phyloP scores from a whole-genome alignment of 2,113 vertebrate species.

The Eolophus roseicapilla region DNA sequence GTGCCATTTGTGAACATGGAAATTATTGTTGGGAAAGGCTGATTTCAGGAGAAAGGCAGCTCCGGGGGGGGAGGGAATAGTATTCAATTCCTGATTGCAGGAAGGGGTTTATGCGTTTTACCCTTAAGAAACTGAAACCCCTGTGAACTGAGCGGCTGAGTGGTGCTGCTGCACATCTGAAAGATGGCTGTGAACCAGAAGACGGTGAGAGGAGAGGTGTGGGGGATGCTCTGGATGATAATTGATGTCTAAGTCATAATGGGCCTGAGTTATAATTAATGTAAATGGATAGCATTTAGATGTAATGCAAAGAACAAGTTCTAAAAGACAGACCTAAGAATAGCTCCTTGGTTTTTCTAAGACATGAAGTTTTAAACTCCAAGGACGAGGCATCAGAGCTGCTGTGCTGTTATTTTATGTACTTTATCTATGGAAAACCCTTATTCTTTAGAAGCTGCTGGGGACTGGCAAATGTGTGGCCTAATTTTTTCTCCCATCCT shows the following conservation, averaged over 20 bases:
- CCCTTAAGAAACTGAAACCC: neutral
- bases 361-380: neutral
- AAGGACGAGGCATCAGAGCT: neutral
- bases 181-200: neutral
- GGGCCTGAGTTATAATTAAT: neutral
- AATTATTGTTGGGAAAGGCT: neutral
- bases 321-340: neutral
- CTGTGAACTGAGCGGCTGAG: neutral
- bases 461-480: neutral
- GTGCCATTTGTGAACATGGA: neutral
- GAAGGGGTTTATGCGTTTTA: neutral
- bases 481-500: neutral
- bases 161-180: neutral
- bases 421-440: neutral
- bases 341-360: neutral
- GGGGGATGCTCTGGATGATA: neutral
- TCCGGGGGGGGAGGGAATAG: too few species aligned
- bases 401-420: neutral
- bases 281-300: neutral
- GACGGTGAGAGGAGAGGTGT: neutral
- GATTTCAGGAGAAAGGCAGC: neutral
- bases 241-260: neutral
- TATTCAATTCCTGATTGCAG: neutral
- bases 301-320: neutral
- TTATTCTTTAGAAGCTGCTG: neutral